These are phyloP conservation scores for Halcyon smyrnensis DNA, from an alignment of 2,797 vertebrate genomes.

Conservation along the genomic window DNA sequence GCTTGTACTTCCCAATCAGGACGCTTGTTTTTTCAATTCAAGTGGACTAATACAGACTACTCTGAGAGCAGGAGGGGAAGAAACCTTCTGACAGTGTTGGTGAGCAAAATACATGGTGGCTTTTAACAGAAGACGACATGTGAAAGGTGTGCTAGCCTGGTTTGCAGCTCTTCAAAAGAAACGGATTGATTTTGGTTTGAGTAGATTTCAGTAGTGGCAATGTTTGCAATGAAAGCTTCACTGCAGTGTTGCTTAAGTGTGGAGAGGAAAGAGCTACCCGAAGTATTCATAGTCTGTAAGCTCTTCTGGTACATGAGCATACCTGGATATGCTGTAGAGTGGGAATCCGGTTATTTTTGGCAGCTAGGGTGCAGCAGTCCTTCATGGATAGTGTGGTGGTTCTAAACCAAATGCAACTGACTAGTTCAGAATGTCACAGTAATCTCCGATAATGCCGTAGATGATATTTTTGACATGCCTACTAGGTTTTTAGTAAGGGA, in stretches of 20 bases:
- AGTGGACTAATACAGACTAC: not conserved
- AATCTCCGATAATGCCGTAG: not conserved
- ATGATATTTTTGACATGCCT: not conserved
- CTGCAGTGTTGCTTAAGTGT: not conserved
- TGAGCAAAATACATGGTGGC: not conserved
- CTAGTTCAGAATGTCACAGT: not conserved
- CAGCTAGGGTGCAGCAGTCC: not conserved
- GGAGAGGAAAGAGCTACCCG: not conserved
- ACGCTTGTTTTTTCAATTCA: not conserved
- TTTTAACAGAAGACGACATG: not conserved
- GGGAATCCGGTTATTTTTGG: not conserved
- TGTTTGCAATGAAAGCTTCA: not conserved
- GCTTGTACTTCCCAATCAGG: rapidly evolving
- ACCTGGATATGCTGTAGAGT: not conserved
- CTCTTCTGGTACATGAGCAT: not conserved
- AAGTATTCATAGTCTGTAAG: rapidly evolving
- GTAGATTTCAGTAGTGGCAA: not conserved
- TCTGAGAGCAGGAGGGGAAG: not conserved
- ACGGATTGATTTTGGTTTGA: not conserved
- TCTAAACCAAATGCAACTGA: not conserved
- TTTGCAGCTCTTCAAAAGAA: not conserved
- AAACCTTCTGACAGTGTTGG: not conserved
- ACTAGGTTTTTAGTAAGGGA: not conserved
- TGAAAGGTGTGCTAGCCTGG: not conserved
- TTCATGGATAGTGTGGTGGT: not conserved